phyloP scores from a whole-genome alignment of 2,888 invertebrate species.

The Dynastes maya region DNA sequence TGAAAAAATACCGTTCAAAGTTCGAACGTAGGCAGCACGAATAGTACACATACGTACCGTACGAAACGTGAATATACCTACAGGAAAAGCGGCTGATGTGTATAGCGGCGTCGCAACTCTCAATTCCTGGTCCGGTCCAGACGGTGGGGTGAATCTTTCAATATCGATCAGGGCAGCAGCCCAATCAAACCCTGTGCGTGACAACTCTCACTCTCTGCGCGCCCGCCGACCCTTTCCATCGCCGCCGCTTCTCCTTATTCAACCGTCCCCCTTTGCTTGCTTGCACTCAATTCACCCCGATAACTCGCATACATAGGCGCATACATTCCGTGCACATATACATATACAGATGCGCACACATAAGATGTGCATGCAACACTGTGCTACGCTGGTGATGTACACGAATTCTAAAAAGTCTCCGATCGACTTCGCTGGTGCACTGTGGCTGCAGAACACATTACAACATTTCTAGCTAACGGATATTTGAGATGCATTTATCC shows the following conservation, averaged over 20 bases:
- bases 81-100: background rate
- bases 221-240: slow-evolving; percentile 51
- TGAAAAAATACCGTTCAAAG: slow-evolving; percentile 40
- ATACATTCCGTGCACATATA: slow-evolving; percentile 17
- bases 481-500: too few relatives aligned
- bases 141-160: slow-evolving; percentile 69
- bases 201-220: slow-evolving; percentile 69
- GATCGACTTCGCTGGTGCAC: background rate
- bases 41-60: slow-evolving; percentile 61
- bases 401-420: background rate
- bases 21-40: slow-evolving; percentile 65
- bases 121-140: slow-evolving; percentile 65
- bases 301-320: slow-evolving; percentile 48
- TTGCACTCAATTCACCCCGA: slow-evolving; percentile 52
- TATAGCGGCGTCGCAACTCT: slow-evolving; percentile 49
- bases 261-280: slow-evolving; percentile 43
- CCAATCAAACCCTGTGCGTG: slow-evolving; percentile 72
- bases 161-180: slow-evolving; percentile 69
- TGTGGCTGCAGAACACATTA: too few relatives aligned
- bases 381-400: slow-evolving; percentile 25
- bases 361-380: slow-evolving; percentile 36
- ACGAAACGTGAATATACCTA: background rate
- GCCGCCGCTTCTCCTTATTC: slow-evolving; percentile 47
- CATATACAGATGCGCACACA: slow-evolving; percentile 11
- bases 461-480: too few relatives aligned